phyloP scores from a whole-genome alignment of 2,113 vertebrate genomes.

The Orthochromis indermauri region DNA sequence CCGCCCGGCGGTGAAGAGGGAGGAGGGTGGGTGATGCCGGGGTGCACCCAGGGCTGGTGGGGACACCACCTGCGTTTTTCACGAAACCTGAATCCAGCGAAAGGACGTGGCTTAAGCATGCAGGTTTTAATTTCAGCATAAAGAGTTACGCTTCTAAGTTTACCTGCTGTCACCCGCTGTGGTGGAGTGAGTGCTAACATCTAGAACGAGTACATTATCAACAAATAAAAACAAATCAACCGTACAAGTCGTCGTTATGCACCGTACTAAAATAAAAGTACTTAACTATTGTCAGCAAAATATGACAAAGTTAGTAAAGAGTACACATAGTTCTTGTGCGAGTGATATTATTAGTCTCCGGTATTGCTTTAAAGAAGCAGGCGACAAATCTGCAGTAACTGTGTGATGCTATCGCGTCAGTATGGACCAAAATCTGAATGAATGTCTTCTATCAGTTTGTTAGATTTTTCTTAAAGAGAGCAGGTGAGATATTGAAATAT shows the following conservation, averaged over 20 bases:
- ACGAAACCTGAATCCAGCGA: neutral
- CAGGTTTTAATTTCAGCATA: neutral
- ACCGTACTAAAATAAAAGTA: neutral
- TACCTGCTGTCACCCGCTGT: neutral
- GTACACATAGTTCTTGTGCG: neutral
- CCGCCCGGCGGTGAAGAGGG: slow-evolving; percentile 24
- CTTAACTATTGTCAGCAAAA: neutral
- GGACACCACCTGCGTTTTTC: neutral
- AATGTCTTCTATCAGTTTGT: neutral
- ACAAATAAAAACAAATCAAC: neutral
- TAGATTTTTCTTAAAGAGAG: neutral
- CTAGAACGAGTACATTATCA: neutral
- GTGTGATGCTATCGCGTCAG: neutral
- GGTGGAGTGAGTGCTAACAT: neutral
- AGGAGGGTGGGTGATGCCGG: neutral
- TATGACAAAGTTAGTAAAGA: neutral
- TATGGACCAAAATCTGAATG: neutral
- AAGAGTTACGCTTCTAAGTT: neutral
- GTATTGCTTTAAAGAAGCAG: neutral
- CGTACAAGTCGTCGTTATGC: neutral
- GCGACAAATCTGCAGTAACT: neutral
- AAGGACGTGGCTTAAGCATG: neutral
- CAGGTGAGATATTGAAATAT: neutral
- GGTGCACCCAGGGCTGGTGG: neutral
- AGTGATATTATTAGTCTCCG: neutral